phyloP scores from a whole-genome alignment of 1,140 invertebrate species.

The Holcopasites calliopsidis region DNA sequence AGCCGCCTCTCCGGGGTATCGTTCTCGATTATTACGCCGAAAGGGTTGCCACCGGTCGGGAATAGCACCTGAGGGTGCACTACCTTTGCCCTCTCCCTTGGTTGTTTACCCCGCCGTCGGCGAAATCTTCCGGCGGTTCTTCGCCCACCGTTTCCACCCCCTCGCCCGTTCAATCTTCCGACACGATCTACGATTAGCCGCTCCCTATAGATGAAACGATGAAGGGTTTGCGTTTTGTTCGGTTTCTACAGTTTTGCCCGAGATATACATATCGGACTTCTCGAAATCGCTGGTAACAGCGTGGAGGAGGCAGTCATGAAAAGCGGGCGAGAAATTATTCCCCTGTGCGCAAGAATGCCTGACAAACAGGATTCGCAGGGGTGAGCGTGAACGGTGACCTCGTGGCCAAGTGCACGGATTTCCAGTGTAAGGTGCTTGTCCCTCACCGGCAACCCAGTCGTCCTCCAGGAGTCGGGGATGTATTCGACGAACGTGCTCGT shows the following conservation, averaged over 20 bases:
- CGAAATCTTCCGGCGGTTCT: constrained; percentile 47
- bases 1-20: constrained; percentile 73
- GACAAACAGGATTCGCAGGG: not conserved
- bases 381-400: constrained; percentile 3
- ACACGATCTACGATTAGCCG: not conserved
- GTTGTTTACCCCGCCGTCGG: not conserved
- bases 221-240: not conserved
- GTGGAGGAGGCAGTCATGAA: too few relatives aligned
- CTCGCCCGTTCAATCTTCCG: constrained; percentile 29
- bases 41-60: constrained; percentile 72
- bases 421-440: constrained; percentile 19
- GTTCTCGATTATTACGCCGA: constrained; percentile 77
- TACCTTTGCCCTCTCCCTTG: constrained; percentile 48
- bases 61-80: constrained; percentile 77
- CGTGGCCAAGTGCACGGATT: constrained; percentile 17
- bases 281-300: too few relatives aligned
- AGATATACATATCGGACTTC: too few relatives aligned
- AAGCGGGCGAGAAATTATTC: not conserved
- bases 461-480: not conserved
- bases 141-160: too few relatives aligned
- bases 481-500: constrained; percentile 20
- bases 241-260: not conserved
- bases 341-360: not conserved
- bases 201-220: too few relatives aligned
- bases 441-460: not conserved